Conservation (phyloP, 1,140 invertebrate genomes). For the Yoshiicerus persimilis region DNA sequence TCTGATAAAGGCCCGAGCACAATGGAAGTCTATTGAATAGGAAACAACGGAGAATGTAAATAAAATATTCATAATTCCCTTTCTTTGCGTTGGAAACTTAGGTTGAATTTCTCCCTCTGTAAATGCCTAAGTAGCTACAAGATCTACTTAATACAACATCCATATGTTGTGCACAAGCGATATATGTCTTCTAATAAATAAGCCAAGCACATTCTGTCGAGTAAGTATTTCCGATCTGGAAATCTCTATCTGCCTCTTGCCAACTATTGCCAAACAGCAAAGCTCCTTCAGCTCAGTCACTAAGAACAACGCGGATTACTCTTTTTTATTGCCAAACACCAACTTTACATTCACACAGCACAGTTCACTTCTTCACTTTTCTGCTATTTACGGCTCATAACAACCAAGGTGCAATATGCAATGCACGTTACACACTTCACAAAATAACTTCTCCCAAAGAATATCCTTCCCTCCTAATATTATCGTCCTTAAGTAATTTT, state of each 20-base stretch:
- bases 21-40: not conserved
- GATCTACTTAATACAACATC: too few species aligned
- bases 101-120: not conserved
- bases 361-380: not conserved
- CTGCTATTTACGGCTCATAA: too few species aligned
- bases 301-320: not conserved
- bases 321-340: not conserved
- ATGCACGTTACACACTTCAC: too few species aligned
- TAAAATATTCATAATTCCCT: constrained; percentile 24
- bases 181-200: not conserved
- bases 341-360: not conserved
- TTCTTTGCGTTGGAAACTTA: not conserved
- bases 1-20: not conserved
- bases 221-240: not conserved
- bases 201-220: not conserved
- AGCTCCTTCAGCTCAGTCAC: not conserved
- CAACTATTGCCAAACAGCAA: not conserved
- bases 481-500: too few species aligned
- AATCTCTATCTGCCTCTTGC: too few species aligned
- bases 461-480: too few species aligned
- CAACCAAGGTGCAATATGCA: too few species aligned
- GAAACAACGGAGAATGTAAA: not conserved
- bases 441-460: too few species aligned
- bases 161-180: too few species aligned
- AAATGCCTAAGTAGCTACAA: too few species aligned